These are phyloP conservation scores for Diachasma alloeum DNA, from an alignment of 1,140 invertebrate species.

Conservation along the genomic window DNA sequence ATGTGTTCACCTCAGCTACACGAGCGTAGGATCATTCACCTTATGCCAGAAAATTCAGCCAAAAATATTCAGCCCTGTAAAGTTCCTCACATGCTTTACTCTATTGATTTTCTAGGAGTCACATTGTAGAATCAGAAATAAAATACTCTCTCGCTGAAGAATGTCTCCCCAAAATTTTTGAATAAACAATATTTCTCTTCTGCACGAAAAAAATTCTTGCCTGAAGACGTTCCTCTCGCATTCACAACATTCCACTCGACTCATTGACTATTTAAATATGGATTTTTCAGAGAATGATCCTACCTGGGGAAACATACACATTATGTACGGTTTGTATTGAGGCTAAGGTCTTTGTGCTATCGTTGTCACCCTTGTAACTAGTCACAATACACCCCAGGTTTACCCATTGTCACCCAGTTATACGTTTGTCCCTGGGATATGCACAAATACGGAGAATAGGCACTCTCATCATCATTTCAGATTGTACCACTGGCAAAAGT, in stretches of 20 bases:
- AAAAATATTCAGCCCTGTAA: too few species aligned
- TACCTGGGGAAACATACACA: not conserved
- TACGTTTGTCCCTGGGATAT: not conserved
- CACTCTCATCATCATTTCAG: not conserved
- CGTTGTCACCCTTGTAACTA: not conserved
- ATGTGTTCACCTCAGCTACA: too few species aligned
- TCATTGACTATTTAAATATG: not conserved
- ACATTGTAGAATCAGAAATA: too few species aligned
- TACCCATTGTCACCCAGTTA: not conserved
- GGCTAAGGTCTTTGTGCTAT: conserved; percentile 1
- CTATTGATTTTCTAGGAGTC: too few species aligned
- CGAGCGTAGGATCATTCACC: too few species aligned
- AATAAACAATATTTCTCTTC: too few species aligned
- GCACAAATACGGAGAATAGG: not conserved
- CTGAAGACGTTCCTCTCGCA: too few species aligned
- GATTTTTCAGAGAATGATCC: not conserved
- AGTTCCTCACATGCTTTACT: too few species aligned
- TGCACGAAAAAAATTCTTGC: too few species aligned
- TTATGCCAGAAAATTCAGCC: too few species aligned
- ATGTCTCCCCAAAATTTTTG: too few species aligned
- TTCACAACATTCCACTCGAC: not conserved
- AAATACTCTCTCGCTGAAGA: too few species aligned
- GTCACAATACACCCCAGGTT: not conserved
- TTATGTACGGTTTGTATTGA: not conserved
- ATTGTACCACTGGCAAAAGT: not conserved